Percentiles rank a stretch among this genome's conserved stretches.
Evolutionary conservation across 2,797 vertebrate species (phyloP).

Genomic region (Parotocinclus haroldoi): DNA sequence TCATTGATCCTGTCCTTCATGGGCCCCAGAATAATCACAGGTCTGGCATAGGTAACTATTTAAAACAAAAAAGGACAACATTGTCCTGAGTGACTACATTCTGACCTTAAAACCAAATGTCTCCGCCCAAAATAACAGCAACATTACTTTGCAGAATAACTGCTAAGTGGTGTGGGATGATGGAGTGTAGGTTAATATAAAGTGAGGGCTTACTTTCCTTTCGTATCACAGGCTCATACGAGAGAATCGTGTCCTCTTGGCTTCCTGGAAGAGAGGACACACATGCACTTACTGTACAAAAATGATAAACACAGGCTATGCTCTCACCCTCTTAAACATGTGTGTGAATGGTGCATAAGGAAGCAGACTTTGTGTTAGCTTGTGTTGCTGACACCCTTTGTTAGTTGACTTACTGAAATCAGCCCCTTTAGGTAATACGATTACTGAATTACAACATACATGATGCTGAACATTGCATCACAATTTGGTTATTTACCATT

Average conservation of each 20-base stretch:
- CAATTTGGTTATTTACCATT: constrained; percentile 18
- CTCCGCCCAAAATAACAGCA: no score
- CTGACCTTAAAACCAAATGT: neutral
- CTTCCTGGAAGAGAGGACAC: constrained; percentile 75
- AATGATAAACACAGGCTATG: neutral
- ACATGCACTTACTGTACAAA: neutral
- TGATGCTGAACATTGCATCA: constrained; percentile 20
- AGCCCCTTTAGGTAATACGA: constrained; percentile 17
- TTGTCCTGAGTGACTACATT: neutral
- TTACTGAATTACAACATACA: constrained; percentile 34
- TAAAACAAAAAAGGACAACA: constrained; percentile 21
- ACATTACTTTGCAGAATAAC: neutral
- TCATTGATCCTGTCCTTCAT: constrained; percentile 98
- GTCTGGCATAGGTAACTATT: constrained; percentile 91
- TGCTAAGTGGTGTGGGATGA: neutral
- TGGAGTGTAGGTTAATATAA: neutral
- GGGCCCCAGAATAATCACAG: constrained; percentile 93
- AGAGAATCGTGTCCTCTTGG: constrained; percentile 92
- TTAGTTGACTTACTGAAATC: constrained; percentile 19
- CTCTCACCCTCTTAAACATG: neutral
- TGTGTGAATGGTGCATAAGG: neutral
- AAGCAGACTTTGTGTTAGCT: no score
- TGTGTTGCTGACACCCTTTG: constrained; percentile 12
- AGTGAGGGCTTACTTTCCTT: constrained; percentile 86
- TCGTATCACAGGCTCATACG: constrained; percentile 90